Evolutionary conservation across 2,888 invertebrate genomes (phyloP).

Genomic region (Linnaemya vulpina): DNA sequence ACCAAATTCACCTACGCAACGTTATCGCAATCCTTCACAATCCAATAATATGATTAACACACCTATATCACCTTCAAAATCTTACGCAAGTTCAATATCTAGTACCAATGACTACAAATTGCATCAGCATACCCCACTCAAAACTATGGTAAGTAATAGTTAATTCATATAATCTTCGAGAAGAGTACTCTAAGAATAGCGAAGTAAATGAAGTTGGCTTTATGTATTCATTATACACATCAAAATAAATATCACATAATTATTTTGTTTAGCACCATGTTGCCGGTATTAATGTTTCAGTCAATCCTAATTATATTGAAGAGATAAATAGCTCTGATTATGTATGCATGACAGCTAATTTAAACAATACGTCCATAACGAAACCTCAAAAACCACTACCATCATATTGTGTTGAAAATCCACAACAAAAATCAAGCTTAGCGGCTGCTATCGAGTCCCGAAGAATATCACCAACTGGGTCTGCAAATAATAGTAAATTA

Average conservation of each 20-base stretch:
- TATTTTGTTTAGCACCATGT: conserved; percentile 74
- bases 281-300: conserved; percentile 80
- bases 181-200: too few species aligned
- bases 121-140: conserved; percentile 80
- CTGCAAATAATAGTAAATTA: conserved; percentile 69
- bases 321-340: conserved; percentile 91
- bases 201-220: too few species aligned
- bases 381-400: conserved; percentile 66
- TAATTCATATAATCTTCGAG: too few species aligned
- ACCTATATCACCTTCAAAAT: conserved; percentile 74
- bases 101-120: conserved; percentile 74
- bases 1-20: conserved; percentile 77
- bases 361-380: conserved; percentile 76
- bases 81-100: conserved; percentile 59
- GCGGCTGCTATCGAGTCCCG: conserved; percentile 72
- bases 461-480: conserved; percentile 68
- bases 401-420: conserved; percentile 63
- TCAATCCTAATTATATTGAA: conserved; percentile 84
- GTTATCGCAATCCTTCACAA: conserved; percentile 82
- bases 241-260: background rate
- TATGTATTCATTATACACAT: too few species aligned
- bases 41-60: conserved; percentile 78
- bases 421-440: conserved; percentile 72
- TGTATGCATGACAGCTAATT: conserved; percentile 92
- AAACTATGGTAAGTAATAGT: conserved; percentile 70